Base-by-base conservation (phyloP, 2,113 vertebrate species). In the Grammomys dolichurus region DNA sequence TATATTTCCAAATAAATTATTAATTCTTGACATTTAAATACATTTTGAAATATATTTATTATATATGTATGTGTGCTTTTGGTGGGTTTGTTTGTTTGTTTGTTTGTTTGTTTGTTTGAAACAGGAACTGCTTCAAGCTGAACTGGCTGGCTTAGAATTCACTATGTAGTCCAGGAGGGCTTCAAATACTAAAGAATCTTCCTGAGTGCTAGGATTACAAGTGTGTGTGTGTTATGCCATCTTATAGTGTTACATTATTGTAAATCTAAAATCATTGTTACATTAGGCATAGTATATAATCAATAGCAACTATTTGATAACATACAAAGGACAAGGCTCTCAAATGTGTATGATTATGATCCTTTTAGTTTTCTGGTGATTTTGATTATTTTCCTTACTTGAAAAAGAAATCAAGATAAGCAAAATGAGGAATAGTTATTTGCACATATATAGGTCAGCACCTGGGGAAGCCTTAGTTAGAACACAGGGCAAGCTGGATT, bases 321-420 rank as follows among this genome's bases (percentile, higher is more conserved):
- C 10, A 36, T 90, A 81, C 73, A 85, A 88, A 81, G 65, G 73
- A 5, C 76, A 76, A 82, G 46, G 14, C 10, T 51, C 24, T 85
- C 36, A 93, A 69, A 75, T 91, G 90, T 93, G 60, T 60, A 22
- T 78, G 72, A 77, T 46, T 87, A 78, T n/a, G 63, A 84, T n/a
- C 16, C 36, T n/a, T 96, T 77, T 43, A 73, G 36, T 73, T 96
- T 94, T 93, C 89, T 91, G 54, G 31, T 89, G 75, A 94, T 28
- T 87, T 91, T 96, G 87, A 81, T 69, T 85, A 76, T 60, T 96
- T 94, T 92, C 86, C 82, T 77, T 86, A 76, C 10, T 95, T 95
- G 72, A 87, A 17, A 14, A 87, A 63, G 69, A 87, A 54, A 13
- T 70, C 10, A 86, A 46, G 31, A 75, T 80, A 96, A 77, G 22